phyloP scores from a whole-genome alignment of 2,113 vertebrate species.

The Lethenteron camtschaticum region DNA sequence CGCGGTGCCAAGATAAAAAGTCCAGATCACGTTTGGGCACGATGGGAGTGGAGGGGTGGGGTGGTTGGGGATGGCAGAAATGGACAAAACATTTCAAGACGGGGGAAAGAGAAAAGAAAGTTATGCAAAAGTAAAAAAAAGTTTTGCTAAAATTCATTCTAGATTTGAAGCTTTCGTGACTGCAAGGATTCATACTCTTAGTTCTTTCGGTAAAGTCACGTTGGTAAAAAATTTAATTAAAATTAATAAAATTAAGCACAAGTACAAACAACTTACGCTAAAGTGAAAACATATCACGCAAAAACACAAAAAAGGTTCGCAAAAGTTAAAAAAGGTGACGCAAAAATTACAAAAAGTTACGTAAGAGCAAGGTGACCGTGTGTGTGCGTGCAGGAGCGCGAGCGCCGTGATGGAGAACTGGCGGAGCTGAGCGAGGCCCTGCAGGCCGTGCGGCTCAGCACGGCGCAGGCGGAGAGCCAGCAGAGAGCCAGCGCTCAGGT shows the following conservation, averaged over 20 bases:
- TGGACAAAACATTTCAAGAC: neutral
- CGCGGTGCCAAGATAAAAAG: neutral
- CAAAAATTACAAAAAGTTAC: neutral
- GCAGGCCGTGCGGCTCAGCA: conserved; percentile 28
- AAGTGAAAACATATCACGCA: neutral
- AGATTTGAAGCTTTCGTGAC: no score
- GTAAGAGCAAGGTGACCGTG: neutral
- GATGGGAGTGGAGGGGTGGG: neutral
- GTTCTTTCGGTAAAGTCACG: no score
- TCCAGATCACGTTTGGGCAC: neutral
- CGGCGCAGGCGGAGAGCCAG: conserved; percentile 25
- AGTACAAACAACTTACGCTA: neutral
- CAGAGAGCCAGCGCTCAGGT: conserved; percentile 28
- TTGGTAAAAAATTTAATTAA: no score
- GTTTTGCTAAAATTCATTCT: neutral
- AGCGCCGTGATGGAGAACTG: conserved; percentile 32
- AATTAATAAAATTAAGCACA: neutral
- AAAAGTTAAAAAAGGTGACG: conserved; percentile 3
- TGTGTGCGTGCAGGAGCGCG: conserved; percentile 24
- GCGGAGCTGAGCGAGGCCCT: conserved; percentile 33
- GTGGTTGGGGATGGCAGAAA: neutral
- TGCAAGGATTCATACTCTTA: no score
- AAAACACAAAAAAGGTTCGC: neutral
- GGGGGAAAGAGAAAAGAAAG: no score
- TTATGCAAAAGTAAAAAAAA: neutral